Conservation (phyloP, 2,888 invertebrate genomes). For the Drosophila eohydei region DNA sequence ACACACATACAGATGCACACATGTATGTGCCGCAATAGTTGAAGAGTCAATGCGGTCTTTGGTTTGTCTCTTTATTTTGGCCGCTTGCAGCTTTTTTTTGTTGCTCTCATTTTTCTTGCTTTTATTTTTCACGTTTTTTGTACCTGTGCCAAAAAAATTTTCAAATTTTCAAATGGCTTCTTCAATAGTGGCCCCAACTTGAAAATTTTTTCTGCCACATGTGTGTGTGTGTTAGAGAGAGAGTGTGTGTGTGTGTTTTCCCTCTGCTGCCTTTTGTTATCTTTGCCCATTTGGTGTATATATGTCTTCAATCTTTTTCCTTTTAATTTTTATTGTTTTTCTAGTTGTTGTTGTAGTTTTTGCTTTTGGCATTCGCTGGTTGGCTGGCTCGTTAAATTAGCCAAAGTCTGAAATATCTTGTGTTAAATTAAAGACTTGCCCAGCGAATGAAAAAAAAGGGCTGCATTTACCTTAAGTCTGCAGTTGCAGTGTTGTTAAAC, state of each 20-base stretch:
- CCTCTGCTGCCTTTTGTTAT: conserved; percentile 41
- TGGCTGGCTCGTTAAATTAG: conserved; percentile 64
- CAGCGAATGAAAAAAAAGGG: conserved; percentile 9
- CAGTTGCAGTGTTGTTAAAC: conserved; percentile 2
- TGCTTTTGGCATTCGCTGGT: conserved; percentile 46
- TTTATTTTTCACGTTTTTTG: conserved; percentile 65
- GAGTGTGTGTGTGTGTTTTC: conserved; percentile 12
- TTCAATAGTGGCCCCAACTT: conserved; percentile 70
- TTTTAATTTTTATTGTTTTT: conserved; percentile 54
- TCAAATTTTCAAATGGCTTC: conserved; percentile 82
- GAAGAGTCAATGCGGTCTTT: conserved; percentile 79
- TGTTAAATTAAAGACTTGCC: conserved; percentile 54
- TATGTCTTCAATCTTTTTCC: conserved; percentile 55
- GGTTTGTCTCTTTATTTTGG: conserved; percentile 74
- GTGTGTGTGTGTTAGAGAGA: conserved; percentile 18
- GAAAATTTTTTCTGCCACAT: conserved; percentile 46
- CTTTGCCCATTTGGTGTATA: conserved; percentile 57
- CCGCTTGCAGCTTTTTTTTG: conserved; percentile 44
- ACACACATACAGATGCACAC: conserved; percentile 12
- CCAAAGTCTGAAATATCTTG: conserved; percentile 52
- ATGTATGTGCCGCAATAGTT: conserved; percentile 67
- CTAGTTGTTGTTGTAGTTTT: conserved; percentile 21
- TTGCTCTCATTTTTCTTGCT: conserved; percentile 23
- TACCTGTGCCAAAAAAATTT: conserved; percentile 82
- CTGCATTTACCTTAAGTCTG: conserved; percentile 20